Percentiles rank a stretch among this genome's conserved stretches.
Conservation (phyloP, 2,888 invertebrate species). For the Hypena proboscidalis region DNA sequence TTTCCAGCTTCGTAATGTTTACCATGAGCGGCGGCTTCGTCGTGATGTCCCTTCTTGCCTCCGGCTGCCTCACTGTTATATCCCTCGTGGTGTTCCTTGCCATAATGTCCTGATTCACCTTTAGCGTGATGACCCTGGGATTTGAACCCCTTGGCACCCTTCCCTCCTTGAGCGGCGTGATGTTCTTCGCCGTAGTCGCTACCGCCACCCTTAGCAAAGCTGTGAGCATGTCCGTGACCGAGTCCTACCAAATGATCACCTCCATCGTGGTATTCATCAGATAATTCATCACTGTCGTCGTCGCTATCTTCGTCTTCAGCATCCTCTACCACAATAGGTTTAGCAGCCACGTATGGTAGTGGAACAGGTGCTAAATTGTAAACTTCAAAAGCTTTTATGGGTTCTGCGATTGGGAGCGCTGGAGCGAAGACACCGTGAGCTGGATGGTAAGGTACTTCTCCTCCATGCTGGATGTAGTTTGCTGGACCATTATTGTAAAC, state of each 20-base stretch:
- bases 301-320: constrained; percentile 59
- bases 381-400: constrained; percentile 56
- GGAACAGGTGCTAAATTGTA: constrained; percentile 67
- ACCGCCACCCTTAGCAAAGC: constrained; percentile 73
- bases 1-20: constrained; percentile 82
- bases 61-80: constrained; percentile 82
- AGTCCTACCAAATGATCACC: constrained; percentile 45
- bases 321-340: constrained; percentile 64
- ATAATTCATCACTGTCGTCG: constrained; percentile 55
- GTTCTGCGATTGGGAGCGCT: constrained; percentile 59
- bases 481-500: constrained; percentile 80
- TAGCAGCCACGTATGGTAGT: constrained; percentile 68
- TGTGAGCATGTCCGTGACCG: constrained; percentile 49
- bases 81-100: constrained; percentile 81
- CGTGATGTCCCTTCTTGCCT: constrained; percentile 81
- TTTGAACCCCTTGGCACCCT: constrained; percentile 84
- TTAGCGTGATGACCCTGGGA: constrained; percentile 82
- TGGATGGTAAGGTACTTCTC: constrained; percentile 59
- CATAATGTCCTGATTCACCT: constrained; percentile 83
- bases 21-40: constrained; percentile 83
- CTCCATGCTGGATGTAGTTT: constrained; percentile 73
- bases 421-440: constrained; percentile 59
- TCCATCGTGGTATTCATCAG: constrained; percentile 54
- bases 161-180: constrained; percentile 82
- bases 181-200: constrained; percentile 77